These are phyloP conservation scores for Corticium candelabrum DNA, from an alignment of 37 sponge, comb jelly and placozoan genomes.

Conservation along the genomic window DNA sequence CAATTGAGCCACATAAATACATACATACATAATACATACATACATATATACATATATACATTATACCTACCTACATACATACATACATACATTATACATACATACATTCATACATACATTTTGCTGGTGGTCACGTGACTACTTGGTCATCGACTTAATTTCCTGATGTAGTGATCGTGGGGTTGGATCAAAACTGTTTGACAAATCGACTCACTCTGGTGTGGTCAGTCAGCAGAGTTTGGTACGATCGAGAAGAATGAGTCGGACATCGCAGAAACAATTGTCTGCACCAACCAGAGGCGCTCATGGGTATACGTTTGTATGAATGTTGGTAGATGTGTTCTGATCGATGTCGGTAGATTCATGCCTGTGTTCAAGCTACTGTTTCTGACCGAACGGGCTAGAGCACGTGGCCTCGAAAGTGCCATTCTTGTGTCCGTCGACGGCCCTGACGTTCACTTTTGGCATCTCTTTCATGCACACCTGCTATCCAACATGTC, in stretches of 20 bases:
- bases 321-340: not conserved
- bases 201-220: not conserved
- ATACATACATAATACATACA: too few relatives aligned
- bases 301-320: too few relatives aligned
- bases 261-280: not conserved
- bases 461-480: slow-evolving; percentile 75
- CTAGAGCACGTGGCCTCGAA: slow-evolving; percentile 13
- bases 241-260: too few relatives aligned
- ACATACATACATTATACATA: too few relatives aligned
- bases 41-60: too few relatives aligned
- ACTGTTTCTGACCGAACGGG: slow-evolving; percentile 55
- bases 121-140: too few relatives aligned
- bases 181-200: not conserved
- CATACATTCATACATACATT: too few relatives aligned
- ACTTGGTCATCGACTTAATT: too few relatives aligned
- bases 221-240: too few relatives aligned
- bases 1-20: too few relatives aligned
- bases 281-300: slow-evolving; percentile 9
- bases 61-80: too few relatives aligned
- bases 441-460: slow-evolving; percentile 68
- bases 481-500: too few relatives aligned
- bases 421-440: slow-evolving; percentile 57
- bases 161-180: not conserved
- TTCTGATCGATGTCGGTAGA: not conserved
- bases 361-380: slow-evolving; percentile 67